Conservation (phyloP, 2,113 vertebrate species). For the Hyperopisus bebe region DNA sequence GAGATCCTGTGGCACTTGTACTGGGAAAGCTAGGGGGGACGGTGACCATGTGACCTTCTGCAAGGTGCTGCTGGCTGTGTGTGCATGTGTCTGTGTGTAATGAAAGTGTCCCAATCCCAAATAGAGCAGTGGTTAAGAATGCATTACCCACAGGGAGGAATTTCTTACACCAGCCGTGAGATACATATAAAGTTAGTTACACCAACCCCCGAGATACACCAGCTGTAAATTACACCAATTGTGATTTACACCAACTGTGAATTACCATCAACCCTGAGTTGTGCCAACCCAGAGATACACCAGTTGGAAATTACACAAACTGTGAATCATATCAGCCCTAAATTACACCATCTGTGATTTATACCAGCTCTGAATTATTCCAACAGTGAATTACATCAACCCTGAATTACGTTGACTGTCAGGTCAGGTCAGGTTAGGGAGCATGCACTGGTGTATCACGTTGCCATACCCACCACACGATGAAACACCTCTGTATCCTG, state of each 20-base stretch:
- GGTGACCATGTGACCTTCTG: conserved; percentile 3
- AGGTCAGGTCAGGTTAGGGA: neutral
- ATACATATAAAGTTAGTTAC: neutral
- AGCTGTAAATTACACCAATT: neutral
- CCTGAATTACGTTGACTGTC: neutral
- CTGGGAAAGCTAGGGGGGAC: conserved; percentile 3
- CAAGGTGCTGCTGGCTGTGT: neutral
- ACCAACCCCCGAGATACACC: neutral
- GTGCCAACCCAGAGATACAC: neutral
- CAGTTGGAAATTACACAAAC: neutral
- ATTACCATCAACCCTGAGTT: neutral
- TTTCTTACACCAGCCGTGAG: neutral
- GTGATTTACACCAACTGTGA: neutral
- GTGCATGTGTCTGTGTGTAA: neutral
- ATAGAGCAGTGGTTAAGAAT: neutral
- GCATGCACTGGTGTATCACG: neutral
- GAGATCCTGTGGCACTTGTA: neutral
- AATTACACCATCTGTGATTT: neutral
- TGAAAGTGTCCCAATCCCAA: neutral
- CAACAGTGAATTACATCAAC: neutral
- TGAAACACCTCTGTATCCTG: neutral
- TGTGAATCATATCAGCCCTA: neutral
- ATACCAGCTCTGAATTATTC: neutral
- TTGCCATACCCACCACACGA: neutral
- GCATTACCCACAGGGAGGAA: neutral